Base-by-base conservation (phyloP, 2,888 invertebrate genomes). In the Ormia ochracea region DNA sequence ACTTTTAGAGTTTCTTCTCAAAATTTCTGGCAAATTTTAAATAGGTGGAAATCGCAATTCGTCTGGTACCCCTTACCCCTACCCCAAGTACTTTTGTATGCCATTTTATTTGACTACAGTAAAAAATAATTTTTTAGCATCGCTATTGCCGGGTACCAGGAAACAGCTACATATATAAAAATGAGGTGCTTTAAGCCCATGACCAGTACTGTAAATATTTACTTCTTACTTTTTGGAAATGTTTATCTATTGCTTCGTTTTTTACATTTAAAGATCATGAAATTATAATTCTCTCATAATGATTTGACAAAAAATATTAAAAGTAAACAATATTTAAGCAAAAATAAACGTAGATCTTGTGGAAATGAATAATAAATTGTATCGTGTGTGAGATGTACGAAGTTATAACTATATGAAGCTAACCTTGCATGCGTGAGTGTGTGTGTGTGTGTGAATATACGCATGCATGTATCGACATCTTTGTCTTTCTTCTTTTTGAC, bases 241-340 rank as follows among this genome's bases (percentile, higher is more conserved):
- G 65, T 82, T 77, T 69, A 65, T 72, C 73, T 72, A 78, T 79
- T 65, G 48, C 76, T 77, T 45, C n/a, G 50, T 76, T 33, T 56
- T 58, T 36, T 33, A 45, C 21, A 19, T 70, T 63, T 41, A 38
- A 63, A 63, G 63, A 77, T 70, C 76, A 77, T 70, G 69, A 77
- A 77, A 86, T 87, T 86, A 85, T 86, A 86, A 86, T 84, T 84
- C 80, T 76, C 68, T 75, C 68, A 76, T 76, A 78, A 82, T 82
- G 82, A 82, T 82, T 82, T 82, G 82, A 81, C 82, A 82, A 82
- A 82, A 78, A 79, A 70, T 75, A 63, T 63, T 56, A 45, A 81
- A 78, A 80, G 72, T 80, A 80, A 82, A 78, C 81, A 78, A 68
- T 36, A 73, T 74, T 77, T 66, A 69, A 79, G 58, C 70, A 58